phyloP scores from a whole-genome alignment of 2,113 vertebrate species.

The Melanerpes formicivorus region DNA sequence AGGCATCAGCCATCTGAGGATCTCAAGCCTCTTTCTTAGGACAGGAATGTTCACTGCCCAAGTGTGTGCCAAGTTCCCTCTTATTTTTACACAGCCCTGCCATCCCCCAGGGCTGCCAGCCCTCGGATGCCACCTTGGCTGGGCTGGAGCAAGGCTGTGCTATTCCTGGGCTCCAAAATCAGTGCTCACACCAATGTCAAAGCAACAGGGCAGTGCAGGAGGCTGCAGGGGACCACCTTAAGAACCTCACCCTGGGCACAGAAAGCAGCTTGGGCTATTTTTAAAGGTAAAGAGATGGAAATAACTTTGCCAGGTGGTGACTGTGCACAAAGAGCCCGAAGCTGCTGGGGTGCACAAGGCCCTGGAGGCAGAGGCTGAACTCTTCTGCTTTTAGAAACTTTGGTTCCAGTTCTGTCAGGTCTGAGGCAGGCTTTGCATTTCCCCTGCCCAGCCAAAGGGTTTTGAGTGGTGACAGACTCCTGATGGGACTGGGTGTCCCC shows the following conservation, averaged over 20 bases:
- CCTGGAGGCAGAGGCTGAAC: background rate
- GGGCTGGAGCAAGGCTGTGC: background rate
- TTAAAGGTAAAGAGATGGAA: slow-evolving; percentile 22
- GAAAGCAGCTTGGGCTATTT: background rate
- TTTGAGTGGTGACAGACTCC: background rate
- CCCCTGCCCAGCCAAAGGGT: background rate
- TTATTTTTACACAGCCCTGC: slow-evolving; percentile 34
- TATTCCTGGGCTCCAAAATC: background rate
- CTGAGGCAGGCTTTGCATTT: background rate
- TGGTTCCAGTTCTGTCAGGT: background rate
- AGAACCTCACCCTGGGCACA: background rate
- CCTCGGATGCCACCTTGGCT: background rate
- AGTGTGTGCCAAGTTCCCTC: background rate
- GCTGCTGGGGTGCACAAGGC: background rate
- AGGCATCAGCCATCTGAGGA: background rate
- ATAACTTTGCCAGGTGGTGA: background rate
- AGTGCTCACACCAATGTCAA: background rate
- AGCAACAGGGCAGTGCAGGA: background rate
- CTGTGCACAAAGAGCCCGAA: accelerated
- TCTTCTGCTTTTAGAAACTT: background rate
- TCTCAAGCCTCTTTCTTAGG: background rate
- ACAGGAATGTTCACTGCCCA: background rate
- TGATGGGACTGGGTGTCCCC: background rate
- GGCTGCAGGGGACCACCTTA: background rate
- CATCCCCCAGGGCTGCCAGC: background rate